Conservation (phyloP, 2,888 invertebrate genomes). For the Acleris laterana region DNA sequence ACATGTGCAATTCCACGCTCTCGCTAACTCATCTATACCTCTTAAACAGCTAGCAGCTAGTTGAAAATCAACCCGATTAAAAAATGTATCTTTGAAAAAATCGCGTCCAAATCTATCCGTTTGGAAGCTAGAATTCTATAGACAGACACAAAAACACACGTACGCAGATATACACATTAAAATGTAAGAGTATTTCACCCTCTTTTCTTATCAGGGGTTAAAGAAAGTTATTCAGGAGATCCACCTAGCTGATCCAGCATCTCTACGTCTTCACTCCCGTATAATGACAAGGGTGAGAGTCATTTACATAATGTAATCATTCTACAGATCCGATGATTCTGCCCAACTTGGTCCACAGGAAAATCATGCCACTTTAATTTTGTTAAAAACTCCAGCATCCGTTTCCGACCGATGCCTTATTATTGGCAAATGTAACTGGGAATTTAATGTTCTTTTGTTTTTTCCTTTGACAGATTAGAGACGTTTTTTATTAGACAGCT, state of each 20-base stretch:
- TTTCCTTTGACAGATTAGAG: constrained; percentile 16
- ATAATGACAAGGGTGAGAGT: constrained; percentile 63
- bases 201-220: too few species aligned
- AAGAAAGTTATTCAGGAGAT: background rate
- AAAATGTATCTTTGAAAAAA: too few species aligned
- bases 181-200: too few species aligned
- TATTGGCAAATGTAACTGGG: constrained; percentile 44
- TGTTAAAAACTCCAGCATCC: constrained; percentile 62
- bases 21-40: too few species aligned
- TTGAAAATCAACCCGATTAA: too few species aligned
- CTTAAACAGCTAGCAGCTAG: too few species aligned
- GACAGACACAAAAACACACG: too few species aligned
- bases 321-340: constrained; percentile 70
- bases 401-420: constrained; percentile 49
- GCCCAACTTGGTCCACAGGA: constrained; percentile 52
- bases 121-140: too few species aligned
- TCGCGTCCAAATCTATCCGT: too few species aligned
- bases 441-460: constrained; percentile 33
- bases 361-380: constrained; percentile 71
- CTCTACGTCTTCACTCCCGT: constrained; percentile 53
- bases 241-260: constrained; percentile 41
- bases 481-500: constrained; percentile 27
- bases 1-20: too few species aligned
- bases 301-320: constrained; percentile 80
- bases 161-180: too few species aligned